phyloP scores from a whole-genome alignment of 1,140 invertebrate genomes.

The Drosophila malerkotliana region DNA sequence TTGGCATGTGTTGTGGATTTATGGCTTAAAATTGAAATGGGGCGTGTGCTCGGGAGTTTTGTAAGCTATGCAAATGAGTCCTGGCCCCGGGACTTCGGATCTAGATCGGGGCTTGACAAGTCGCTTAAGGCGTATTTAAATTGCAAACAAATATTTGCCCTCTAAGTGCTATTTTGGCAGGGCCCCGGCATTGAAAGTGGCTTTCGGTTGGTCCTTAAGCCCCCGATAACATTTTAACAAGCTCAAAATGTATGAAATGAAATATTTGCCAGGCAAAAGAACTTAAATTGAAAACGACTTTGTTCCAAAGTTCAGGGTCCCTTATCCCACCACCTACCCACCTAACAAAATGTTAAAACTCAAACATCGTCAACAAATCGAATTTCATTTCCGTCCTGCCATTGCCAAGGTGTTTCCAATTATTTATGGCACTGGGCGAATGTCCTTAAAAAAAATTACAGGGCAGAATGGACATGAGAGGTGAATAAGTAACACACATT shows the following conservation, averaged over 20 bases:
- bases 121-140: constrained; percentile 62
- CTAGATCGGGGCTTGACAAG: constrained; percentile 35
- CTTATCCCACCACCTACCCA: constrained; percentile 3
- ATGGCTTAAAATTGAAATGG: constrained; percentile 62
- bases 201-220: constrained; percentile 21
- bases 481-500: too few species aligned
- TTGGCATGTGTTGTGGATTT: constrained; percentile 66
- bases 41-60: constrained; percentile 35
- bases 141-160: constrained; percentile 61
- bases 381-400: constrained; percentile 48
- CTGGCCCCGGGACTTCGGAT: constrained; percentile 6
- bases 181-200: background rate
- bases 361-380: constrained; percentile 39
- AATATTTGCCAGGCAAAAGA: constrained; percentile 49
- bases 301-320: constrained; percentile 29
- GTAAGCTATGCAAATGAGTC: constrained; percentile 60
- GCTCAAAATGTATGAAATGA: constrained; percentile 53
- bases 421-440: constrained; percentile 37
- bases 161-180: constrained; percentile 31
- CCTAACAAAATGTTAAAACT: constrained; percentile 8
- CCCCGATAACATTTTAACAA: constrained; percentile 53
- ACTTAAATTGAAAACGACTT: constrained; percentile 39
- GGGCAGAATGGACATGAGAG: background rate
- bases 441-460: constrained; percentile 5
- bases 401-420: constrained; percentile 34